These are phyloP conservation scores for Erebia ligea DNA, from an alignment of 2,888 invertebrate species.

Conservation along the genomic window DNA sequence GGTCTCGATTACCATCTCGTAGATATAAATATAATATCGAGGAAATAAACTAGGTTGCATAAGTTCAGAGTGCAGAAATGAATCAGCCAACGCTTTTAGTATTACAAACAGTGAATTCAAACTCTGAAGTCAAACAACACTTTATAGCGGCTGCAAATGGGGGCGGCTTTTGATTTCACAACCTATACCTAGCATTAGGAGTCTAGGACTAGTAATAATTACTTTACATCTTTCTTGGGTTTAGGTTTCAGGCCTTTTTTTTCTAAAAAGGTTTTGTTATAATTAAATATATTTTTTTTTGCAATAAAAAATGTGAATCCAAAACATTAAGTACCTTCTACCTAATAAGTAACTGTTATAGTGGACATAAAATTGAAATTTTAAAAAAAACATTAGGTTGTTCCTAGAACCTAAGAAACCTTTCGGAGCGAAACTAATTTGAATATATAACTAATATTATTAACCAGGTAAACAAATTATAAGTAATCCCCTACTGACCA, in stretches of 20 bases:
- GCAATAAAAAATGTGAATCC: too few relatives aligned
- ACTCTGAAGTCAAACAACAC: slow-evolving; percentile 30
- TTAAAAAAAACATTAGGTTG: too few relatives aligned
- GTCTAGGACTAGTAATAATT: not conserved
- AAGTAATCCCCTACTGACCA: not conserved
- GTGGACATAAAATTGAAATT: not conserved
- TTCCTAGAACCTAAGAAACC: too few relatives aligned
- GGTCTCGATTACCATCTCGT: too few relatives aligned
- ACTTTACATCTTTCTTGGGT: not conserved
- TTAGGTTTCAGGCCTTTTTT: not conserved
- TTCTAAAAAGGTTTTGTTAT: not conserved
- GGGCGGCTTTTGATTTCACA: slow-evolving; percentile 39
- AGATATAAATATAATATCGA: not conserved
- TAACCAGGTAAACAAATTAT: not conserved
- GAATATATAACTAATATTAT: not conserved
- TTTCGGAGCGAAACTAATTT: not conserved
- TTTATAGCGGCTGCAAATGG: slow-evolving; percentile 34
- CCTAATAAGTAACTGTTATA: too few relatives aligned
- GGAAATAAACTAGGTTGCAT: not conserved
- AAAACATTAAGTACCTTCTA: too few relatives aligned
- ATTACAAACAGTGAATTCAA: slow-evolving; percentile 27
- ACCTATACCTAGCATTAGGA: slow-evolving; percentile 21
- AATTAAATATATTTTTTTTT: too few relatives aligned
- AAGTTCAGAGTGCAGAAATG: slow-evolving; percentile 18
- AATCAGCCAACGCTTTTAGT: slow-evolving; percentile 34